These are phyloP conservation scores for Metopolophium dirhodum DNA, from an alignment of 1,140 invertebrate genomes.

Conservation along the genomic window DNA sequence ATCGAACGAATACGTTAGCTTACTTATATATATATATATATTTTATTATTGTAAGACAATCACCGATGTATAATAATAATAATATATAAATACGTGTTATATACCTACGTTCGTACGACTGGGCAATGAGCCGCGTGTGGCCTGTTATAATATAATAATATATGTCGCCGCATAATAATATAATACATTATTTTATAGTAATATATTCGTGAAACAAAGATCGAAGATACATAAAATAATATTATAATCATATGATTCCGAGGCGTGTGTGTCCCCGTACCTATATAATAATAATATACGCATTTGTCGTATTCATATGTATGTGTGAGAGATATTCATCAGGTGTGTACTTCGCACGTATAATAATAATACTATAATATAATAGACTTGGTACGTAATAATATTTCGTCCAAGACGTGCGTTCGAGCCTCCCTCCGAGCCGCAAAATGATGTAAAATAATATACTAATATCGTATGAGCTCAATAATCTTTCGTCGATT, in stretches of 20 bases:
- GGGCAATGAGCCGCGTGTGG: no score
- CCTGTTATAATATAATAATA: neutral
- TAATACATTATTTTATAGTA: neutral
- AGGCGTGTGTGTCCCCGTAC: no score
- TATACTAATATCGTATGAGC: neutral
- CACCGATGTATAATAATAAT: neutral
- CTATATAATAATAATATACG: neutral
- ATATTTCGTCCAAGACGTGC: neutral
- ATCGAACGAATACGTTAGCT: neutral
- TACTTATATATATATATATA: neutral
- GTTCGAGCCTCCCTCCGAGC: no score
- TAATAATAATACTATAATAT: neutral
- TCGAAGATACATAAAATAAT: neutral
- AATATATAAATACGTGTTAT: no score
- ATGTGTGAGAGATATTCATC: neutral
- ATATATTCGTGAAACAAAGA: neutral
- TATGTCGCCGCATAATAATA: neutral
- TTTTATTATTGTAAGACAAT: neutral
- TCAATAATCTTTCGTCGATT: no score
- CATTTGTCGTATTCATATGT: neutral
- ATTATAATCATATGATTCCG: neutral
- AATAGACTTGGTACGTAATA: neutral
- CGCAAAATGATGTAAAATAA: no score
- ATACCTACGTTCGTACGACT: no score
- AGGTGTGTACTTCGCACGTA: neutral